Evolutionary conservation across 2,113 vertebrate species (phyloP).

Genomic region (Apodemus speciosus): DNA sequence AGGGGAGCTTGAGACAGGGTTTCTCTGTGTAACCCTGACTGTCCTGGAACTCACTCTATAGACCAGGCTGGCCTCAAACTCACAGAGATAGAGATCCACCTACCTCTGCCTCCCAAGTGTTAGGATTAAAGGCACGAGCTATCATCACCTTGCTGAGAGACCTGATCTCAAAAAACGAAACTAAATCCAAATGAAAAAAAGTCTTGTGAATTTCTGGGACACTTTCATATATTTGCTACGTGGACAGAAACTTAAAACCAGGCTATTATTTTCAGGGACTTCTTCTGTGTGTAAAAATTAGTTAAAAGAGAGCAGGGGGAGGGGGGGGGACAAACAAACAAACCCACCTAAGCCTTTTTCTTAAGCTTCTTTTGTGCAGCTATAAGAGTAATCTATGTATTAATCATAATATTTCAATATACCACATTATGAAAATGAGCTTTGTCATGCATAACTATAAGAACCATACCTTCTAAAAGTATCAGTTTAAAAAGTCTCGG

Average conservation of each 20-base stretch:
- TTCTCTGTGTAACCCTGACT: neutral
- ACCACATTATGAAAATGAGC: constrained; percentile 31
- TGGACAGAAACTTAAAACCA: constrained; percentile 50
- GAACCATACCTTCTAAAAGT: constrained; percentile 52
- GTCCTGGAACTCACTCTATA: neutral
- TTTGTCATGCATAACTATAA: constrained; percentile 29
- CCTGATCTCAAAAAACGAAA: neutral
- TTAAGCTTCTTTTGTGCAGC: neutral
- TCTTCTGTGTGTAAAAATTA: constrained; percentile 7
- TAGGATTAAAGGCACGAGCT: neutral
- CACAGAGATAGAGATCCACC: neutral
- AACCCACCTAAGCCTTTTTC: neutral
- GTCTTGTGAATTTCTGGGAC: constrained; percentile 7
- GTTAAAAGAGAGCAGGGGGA: neutral
- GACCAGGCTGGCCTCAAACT: neutral
- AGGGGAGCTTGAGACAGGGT: neutral
- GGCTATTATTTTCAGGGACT: constrained; percentile 19
- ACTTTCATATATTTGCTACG: constrained; percentile 1
- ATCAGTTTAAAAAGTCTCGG: neutral
- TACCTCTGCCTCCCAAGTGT: neutral
- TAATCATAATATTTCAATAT: constrained; percentile 31
- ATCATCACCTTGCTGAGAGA: neutral
- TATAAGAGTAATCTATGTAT: constrained; percentile 42
- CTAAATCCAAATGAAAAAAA: neutral
- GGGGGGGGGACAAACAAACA: no score